A percentile compares a stretch with the other conserved stretches of the same genome.
phyloP scores from a whole-genome alignment of 1,140 invertebrate genomes.

The Pinna nobilis region DNA sequence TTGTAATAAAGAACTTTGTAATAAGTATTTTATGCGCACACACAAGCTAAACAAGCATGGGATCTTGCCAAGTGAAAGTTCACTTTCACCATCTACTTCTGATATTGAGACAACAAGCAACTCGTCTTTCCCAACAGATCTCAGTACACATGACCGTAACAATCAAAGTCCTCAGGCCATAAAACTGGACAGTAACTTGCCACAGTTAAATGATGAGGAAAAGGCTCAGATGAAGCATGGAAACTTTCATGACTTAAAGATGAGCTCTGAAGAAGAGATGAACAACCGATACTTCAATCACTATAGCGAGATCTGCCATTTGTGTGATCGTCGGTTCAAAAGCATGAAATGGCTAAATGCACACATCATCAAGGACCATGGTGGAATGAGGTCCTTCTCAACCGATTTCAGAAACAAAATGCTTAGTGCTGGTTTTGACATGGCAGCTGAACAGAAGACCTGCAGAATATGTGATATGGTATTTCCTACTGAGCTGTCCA shows the following conservation, averaged over 20 bases:
- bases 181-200: conserved; percentile 37
- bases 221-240: conserved; percentile 5
- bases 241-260: conserved; percentile 35
- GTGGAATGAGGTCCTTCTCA: conserved; percentile 33
- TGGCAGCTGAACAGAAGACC: conserved; percentile 55
- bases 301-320: conserved; percentile 80
- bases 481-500: conserved; percentile 75
- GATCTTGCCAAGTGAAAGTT: conserved; percentile 77
- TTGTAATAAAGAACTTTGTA: conserved; percentile 98
- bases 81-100: conserved; percentile 61
- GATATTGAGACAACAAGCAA: conserved; percentile 67
- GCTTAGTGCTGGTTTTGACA: conserved; percentile 45
- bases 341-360: conserved; percentile 92
- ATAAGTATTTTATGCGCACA: conserved; percentile 94
- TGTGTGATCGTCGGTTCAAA: conserved; percentile 91
- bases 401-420: conserved; percentile 29
- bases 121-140: conserved; percentile 63
- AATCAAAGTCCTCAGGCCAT: conserved; percentile 36
- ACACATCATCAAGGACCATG: conserved; percentile 91
- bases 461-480: conserved; percentile 77
- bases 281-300: conserved; percentile 46
- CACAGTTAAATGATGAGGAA: conserved; percentile 30
- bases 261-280: conserved; percentile 44
- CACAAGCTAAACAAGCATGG: conserved; percentile 98
- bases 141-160: conserved; percentile 49